Base-by-base conservation (phyloP, 2,888 invertebrate genomes). In the Chironomus riparius region DNA sequence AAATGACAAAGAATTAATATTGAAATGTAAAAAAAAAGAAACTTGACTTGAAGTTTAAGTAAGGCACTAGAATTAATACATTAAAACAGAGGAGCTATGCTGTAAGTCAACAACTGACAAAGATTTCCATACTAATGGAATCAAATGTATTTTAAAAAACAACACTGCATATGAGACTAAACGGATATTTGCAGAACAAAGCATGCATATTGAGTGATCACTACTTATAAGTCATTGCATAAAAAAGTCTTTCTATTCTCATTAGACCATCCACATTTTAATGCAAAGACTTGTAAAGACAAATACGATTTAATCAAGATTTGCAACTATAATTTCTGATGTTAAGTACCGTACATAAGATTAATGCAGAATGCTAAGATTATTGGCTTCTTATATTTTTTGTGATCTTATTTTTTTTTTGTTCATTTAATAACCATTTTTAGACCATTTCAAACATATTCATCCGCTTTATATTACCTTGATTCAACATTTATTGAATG, bases 141-240 rank as follows among this genome's bases (percentile, higher is more conserved):
- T n/a, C n/a, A n/a, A n/a, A n/a, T n/a, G n/a, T n/a, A n/a, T 28
- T 6, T 28, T 28, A 28, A 50, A 21, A 18, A 18, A 10, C 15
- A 62, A 62, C 62, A 4, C 62, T 62, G 18, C 62, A 6, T 10
- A 62, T 22, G 22, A 24, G 7, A 18, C 56, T 56, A 28, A 71
- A 38, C 71, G 71, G 71, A 71, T 24, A 56, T 71, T 48, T 71
- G 61, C 71, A 47, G 21, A 21, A 38, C 38, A 38, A 38, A 38
- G 65, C 65, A 65, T 65, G 24, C 6, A 65, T 24, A 65, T 65
- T 65, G 65, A 65, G 21, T 65, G 65, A 71, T 71, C 61, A 56
- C 71, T 56, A 71, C 71, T 71, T 56, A 71, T 65, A 22, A 18
- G 22, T 65, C 65, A 65, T 62, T 21, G 22, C 15, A 50, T 15